Conservation (phyloP, 2,888 invertebrate genomes). For the Eustalomyia histrio region DNA sequence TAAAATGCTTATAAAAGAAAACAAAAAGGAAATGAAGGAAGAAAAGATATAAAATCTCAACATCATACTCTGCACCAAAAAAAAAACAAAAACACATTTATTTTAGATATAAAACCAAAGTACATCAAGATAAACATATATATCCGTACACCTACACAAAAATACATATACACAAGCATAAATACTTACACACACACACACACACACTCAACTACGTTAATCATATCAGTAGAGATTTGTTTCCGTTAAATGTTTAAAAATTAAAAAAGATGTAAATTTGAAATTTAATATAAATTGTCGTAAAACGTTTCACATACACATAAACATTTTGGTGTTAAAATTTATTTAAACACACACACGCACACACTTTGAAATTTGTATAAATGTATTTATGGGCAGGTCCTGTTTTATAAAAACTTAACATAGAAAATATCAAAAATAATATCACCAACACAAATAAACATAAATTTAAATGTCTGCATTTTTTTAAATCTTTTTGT, state of each 20-base stretch:
- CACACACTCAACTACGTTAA: not conserved
- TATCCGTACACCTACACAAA: not conserved
- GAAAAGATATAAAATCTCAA: not conserved
- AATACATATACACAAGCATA: not conserved
- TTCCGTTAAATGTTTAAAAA: slow-evolving; percentile 1
- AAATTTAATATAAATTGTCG: not conserved
- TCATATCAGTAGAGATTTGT: not conserved
- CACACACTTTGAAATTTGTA: not conserved
- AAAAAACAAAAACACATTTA: not conserved
- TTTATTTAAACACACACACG: not conserved
- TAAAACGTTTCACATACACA: not conserved
- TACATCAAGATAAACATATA: not conserved
- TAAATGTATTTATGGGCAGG: not conserved
- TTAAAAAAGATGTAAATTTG: not conserved
- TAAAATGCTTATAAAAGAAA: not conserved
- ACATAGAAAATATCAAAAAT: slow-evolving; percentile 33
- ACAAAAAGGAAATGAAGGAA: not conserved
- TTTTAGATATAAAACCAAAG: not conserved
- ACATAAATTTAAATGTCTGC: slow-evolving; percentile 28
- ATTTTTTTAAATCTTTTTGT: not conserved
- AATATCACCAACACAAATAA: not conserved
- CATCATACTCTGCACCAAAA: no score
- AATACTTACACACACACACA: not conserved
- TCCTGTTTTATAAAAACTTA: slow-evolving; percentile 33
- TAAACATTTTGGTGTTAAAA: not conserved